Base-by-base conservation (phyloP, 2,113 vertebrate genomes). In the Dryoscopus gambensis region DNA sequence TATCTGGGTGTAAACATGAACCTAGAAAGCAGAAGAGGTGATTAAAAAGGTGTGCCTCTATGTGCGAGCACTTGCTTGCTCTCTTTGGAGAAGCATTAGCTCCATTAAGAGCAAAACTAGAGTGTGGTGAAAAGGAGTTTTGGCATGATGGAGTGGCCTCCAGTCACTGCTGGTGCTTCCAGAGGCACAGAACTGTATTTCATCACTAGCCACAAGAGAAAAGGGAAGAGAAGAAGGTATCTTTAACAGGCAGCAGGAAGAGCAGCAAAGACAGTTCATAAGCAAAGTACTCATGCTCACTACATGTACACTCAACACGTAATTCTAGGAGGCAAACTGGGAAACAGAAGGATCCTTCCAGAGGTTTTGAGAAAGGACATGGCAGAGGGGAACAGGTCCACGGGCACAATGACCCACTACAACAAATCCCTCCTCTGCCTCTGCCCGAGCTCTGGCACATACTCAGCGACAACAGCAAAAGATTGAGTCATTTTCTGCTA, bases 221-320 rank as follows among this genome's bases (percentile, higher is more conserved):
- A 85, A 13, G 18, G 19, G 10, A 75, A 30, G 15, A 83, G 7
- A 79, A 47, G 23, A 78, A 50, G 14, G 7, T 25, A 9, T 22
- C 16, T 76, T 84, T 28, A 53, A 30, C 39, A 90, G 76, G 47
- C 16, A 75, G 31, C 31, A 60, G 56, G 25, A 79, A 80, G 28
- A 82, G 69, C 27, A 88, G 46, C 49, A 76, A 46, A 68, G 46
- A 65, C 17, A 33, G 22, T 23, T 86, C 55, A n/a, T 42, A 49
- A 49, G 18, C 37, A 60, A 75, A 83, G 52, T 30, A 40, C 17
- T 64, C 35, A 21, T 27, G 44, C 33, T 60, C 55, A n/a, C 46
- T 60, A 25, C 37, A 13, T 0, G 0, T 16, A 49, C 6, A 2
- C 33, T 53, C 46, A 57, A 49, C 31, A 56, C 1, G 0, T 15